Percentiles rank a stretch among this genome's conserved stretches.
These are phyloP conservation scores for Aratinga solstitialis DNA, from an alignment of 2,797 vertebrate genomes.

Conservation along the genomic window DNA sequence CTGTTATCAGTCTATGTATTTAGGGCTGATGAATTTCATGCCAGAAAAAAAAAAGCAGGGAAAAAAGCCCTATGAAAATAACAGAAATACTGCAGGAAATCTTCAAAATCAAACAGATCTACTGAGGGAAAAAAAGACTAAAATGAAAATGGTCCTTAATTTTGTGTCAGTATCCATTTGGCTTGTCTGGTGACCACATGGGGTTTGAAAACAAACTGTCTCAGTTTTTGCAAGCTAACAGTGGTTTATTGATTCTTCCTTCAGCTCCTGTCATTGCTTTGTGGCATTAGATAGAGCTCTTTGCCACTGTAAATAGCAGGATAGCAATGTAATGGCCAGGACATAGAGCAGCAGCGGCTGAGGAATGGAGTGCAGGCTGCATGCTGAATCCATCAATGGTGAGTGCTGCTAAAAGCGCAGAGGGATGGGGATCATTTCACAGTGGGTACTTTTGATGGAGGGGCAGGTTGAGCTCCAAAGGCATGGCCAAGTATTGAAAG, in stretches of 20 bases:
- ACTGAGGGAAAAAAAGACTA: no score
- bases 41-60: accelerated
- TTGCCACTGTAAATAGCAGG: not conserved
- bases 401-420: accelerated
- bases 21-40: not conserved
- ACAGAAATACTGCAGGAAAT: not conserved
- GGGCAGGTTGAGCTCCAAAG: not conserved
- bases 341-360: not conserved
- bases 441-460: accelerated
- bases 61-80: not conserved
- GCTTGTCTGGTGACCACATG: accelerated
- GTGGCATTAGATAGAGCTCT: not conserved
- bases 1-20: not conserved
- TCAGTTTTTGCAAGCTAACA: not conserved
- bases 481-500: accelerated
- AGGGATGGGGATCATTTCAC: not conserved
- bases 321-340: not conserved
- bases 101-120: not conserved
- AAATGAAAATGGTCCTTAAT: not conserved
- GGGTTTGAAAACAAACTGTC: not conserved
- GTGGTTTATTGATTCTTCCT: not conserved
- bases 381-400: accelerated
- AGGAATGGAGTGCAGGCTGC: accelerated
- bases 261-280: not conserved
- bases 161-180: not conserved